Evolutionary conservation across 2,797 vertebrate genomes (phyloP), one percentile per base, ranked within the genome.

Genomic region (Urophycis tenuis): DNA sequence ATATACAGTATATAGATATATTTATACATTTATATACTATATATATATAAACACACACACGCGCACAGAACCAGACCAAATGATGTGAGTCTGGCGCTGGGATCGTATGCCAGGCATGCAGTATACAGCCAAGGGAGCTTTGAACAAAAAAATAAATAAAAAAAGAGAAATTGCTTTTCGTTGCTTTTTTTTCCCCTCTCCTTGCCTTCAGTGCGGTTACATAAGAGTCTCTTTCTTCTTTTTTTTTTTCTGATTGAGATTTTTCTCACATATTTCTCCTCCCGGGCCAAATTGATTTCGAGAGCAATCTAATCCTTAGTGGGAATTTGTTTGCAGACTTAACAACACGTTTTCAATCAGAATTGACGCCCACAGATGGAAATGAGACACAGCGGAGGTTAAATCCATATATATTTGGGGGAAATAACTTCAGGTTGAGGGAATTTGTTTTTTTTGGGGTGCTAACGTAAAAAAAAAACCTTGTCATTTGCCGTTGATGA

Each of bases 21-120:
- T 33, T 8, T 5, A 49, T 30, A 34, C 11, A 74, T 49, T 33
- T 29, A 73, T 29, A 73, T 29, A 36, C n/a, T 72, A 34, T 53
- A 77, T 36, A 36, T 31, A 53, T 74, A 79, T 77, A 22, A 74
- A 41, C 35, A 73, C 34, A 41, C 83, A 86, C 86, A 86, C 87
- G 81, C 74, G 81, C 85, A 81, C 34, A 39, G 36, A 39, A 39
- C 74, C 41, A 34, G 76, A 76, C 29, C 71, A 39, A 75, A 74
- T 39, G 31, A 36, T 75, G 71, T 82, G 80, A 77, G 35, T 84
- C 83, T 84, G 84, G 82, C 82, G 77, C 79, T 80, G 82, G 77
- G 32, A 78, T 39, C 74, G 73, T 36, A 33, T 34, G 76, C 82
- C 81, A 87, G 88, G 87, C 84, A 89, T 84, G 82, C 87, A 85